phyloP scores from a whole-genome alignment of 2,888 invertebrate genomes.

The Oeneis ivallda region DNA sequence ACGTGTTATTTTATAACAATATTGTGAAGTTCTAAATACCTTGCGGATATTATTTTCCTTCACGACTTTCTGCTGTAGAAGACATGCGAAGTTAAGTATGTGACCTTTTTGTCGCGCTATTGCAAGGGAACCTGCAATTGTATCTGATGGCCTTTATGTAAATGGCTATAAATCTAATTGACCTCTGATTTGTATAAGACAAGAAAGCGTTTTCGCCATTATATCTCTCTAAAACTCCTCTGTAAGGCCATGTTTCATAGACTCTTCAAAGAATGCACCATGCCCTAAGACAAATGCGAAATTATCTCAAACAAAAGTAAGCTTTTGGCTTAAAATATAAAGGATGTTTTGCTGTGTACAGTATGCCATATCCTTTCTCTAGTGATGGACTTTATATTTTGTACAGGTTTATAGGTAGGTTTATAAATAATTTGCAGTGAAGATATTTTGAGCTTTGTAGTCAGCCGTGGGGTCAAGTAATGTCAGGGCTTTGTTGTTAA shows the following conservation, averaged over 20 bases:
- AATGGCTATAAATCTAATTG: conserved; percentile 22
- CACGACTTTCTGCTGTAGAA: conserved; percentile 11
- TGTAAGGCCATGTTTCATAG: conserved; percentile 8
- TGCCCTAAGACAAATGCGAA: not conserved
- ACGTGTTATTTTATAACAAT: no score
- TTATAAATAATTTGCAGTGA: conserved; percentile 7
- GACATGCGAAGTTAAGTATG: conserved; percentile 11
- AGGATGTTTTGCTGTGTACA: not conserved
- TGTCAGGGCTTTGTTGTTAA: not conserved
- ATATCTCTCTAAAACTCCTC: conserved; percentile 4
- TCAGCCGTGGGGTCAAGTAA: conserved; percentile 1
- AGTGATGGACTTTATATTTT: not conserved
- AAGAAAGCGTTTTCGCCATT: conserved; percentile 16
- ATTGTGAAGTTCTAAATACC: not conserved
- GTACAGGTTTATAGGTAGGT: not conserved
- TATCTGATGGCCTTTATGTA: conserved; percentile 22
- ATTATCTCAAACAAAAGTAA: not conserved
- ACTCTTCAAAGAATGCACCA: not conserved
- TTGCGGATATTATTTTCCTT: not conserved
- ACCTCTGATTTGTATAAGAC: conserved; percentile 8
- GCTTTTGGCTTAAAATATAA: not conserved
- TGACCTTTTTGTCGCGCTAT: conserved; percentile 18
- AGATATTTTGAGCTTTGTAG: conserved; percentile 10
- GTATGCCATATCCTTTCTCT: not conserved
- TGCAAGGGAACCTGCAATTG: conserved; percentile 17